These are phyloP conservation scores for Hyalella azteca DNA, from an alignment of 2,888 invertebrate species.

Conservation along the genomic window DNA sequence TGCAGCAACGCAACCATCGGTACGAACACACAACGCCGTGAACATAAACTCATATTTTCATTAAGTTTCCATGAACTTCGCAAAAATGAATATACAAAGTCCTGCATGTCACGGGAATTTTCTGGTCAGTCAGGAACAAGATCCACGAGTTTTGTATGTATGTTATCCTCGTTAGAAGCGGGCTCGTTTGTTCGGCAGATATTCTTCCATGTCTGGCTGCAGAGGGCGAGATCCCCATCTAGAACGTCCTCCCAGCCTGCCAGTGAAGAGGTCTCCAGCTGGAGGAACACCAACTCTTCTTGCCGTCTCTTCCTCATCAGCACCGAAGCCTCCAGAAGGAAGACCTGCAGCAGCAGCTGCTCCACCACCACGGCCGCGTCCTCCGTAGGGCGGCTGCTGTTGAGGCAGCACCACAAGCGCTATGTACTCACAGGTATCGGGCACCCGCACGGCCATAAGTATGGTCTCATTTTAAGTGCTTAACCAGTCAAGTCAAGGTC, in stretches of 20 bases:
- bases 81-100: too few species aligned
- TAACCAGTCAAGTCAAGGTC: too few species aligned
- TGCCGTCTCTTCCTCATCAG: not conserved
- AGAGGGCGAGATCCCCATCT: slow-evolving; percentile 18
- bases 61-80: too few species aligned
- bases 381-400: slow-evolving; percentile 28
- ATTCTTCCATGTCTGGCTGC: slow-evolving; percentile 25
- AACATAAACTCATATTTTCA: too few species aligned
- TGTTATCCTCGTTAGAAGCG: not conserved
- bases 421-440: slow-evolving; percentile 4
- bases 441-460: too few species aligned
- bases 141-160: too few species aligned
- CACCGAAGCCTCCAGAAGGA: not conserved
- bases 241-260: slow-evolving; percentile 10
- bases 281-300: not conserved
- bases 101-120: too few species aligned
- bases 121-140: not conserved
- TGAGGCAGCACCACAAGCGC: slow-evolving; percentile 21
- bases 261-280: slow-evolving; percentile 26
- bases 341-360: not conserved
- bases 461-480: too few species aligned
- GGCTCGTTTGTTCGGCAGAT: slow-evolving; percentile 1
- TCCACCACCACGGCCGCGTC: slow-evolving; percentile 7
- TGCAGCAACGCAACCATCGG: too few species aligned
- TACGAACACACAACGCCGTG: too few species aligned